phyloP scores from a whole-genome alignment of 2,113 vertebrate genomes.

The Columba livia region DNA sequence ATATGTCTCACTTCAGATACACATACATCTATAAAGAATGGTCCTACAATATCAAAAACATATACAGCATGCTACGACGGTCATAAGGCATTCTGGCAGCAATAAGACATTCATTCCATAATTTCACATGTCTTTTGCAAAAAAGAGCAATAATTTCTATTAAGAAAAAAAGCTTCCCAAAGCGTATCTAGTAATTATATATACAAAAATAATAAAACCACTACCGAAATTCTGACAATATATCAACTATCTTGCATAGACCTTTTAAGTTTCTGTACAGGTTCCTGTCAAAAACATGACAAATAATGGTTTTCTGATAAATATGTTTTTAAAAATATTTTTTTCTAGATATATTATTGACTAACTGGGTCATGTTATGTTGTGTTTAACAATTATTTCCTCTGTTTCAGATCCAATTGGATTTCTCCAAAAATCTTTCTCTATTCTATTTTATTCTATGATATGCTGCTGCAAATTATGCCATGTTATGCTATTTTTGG shows the following conservation, averaged over 20 bases:
- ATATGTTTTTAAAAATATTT: neutral
- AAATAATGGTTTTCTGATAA: neutral
- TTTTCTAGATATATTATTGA: neutral
- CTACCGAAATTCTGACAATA: neutral
- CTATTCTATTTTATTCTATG: neutral
- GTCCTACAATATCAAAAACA: neutral
- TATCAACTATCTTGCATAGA: neutral
- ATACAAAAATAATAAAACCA: neutral
- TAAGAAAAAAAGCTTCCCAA: neutral
- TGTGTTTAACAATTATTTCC: neutral
- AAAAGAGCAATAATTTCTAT: neutral
- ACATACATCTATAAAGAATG: neutral
- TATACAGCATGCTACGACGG: neutral
- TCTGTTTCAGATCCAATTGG: neutral
- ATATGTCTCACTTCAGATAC: neutral
- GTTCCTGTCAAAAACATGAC: neutral
- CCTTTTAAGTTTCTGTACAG: neutral
- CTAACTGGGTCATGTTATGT: accelerated
- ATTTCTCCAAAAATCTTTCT: neutral
- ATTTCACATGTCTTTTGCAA: neutral
- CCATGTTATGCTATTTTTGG: neutral
- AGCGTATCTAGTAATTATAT: neutral
- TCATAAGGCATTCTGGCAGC: neutral
- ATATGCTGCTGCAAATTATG: neutral
- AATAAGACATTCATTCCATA: neutral